Base-by-base conservation (phyloP, 2,797 vertebrate genomes). In the Australoheros facetus region DNA sequence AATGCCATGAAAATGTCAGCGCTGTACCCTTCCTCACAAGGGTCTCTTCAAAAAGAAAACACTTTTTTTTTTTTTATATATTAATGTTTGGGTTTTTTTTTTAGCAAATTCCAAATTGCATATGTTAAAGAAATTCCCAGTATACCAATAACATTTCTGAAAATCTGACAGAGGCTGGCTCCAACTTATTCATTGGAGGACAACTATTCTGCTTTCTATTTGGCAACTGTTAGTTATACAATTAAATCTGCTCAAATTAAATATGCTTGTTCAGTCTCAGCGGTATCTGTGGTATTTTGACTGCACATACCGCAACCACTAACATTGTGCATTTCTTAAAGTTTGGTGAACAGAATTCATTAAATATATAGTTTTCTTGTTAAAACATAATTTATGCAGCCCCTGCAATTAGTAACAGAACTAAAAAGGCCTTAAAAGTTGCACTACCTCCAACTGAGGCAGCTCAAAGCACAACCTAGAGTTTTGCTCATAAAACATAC, bases 1-100 rank as follows among this genome's bases (percentile, higher is more conserved):
- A 95, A 95, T 94, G 90, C 81, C 93, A 93, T 21, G 76, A 59
- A 94, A 95, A 95, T 95, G 93, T 92, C 93, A 93, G 54, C 82
- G 82, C 60, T 5, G n/a, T 62, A 78, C 56, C 54, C 26, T 74
- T 34, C 19, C 60, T 82, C 56, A 5, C 54, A 86, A 80, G 87
- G 64, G 86, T 83, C 69, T 87, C 23, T 56, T 80, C 30, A 23
- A 74, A 64, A 17, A 26, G 13, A 26, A 3, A 7, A 64, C 28
- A 69, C 26, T 32, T 77, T 86, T 80, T 53, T 17, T 80, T 53
- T 17, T 77, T 81, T 19, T 39, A n/a, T 48, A 84, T 79, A 80
- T 19, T 39, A 56, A 83, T 79, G 78, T 54, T 75, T 72, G 28
- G 26, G 4, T 30, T 30, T 30, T 4, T 30, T 28, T 30, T 30